phyloP scores from a whole-genome alignment of 2,113 vertebrate species.

The Leucosticte australis region DNA sequence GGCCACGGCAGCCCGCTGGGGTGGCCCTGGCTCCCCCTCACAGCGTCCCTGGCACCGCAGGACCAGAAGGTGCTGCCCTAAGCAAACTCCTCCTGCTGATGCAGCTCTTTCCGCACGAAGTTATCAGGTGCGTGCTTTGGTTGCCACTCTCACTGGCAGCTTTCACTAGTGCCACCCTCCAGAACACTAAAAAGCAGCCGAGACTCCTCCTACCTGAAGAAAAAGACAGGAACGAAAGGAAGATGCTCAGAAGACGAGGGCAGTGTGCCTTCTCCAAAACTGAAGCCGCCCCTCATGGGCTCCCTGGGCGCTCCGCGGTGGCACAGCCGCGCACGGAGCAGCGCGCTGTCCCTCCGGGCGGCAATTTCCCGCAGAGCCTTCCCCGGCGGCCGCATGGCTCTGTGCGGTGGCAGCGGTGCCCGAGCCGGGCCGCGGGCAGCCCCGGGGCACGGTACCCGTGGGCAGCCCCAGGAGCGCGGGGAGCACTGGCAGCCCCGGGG shows the following conservation, averaged over 20 bases:
- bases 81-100: background rate
- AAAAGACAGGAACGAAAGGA: background rate
- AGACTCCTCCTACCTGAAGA: background rate
- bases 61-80: background rate
- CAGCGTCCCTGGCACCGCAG: background rate
- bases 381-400: background rate
- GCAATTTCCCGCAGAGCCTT: background rate
- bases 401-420: fast-evolving
- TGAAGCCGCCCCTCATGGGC: fast-evolving
- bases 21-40: background rate
- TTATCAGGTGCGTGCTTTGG: background rate
- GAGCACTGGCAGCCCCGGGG: background rate
- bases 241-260: background rate
- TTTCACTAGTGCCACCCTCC: background rate
- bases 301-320: background rate
- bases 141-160: background rate
- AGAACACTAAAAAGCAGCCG: background rate
- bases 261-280: background rate
- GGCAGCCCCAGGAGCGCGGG: background rate
- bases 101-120: background rate
- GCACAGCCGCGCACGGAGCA: background rate
- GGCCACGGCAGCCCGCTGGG: fast-evolving
- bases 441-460: background rate
- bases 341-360: background rate
- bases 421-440: background rate